phyloP scores from a whole-genome alignment of 2,888 invertebrate genomes.

The Phymatocera aterrima region DNA sequence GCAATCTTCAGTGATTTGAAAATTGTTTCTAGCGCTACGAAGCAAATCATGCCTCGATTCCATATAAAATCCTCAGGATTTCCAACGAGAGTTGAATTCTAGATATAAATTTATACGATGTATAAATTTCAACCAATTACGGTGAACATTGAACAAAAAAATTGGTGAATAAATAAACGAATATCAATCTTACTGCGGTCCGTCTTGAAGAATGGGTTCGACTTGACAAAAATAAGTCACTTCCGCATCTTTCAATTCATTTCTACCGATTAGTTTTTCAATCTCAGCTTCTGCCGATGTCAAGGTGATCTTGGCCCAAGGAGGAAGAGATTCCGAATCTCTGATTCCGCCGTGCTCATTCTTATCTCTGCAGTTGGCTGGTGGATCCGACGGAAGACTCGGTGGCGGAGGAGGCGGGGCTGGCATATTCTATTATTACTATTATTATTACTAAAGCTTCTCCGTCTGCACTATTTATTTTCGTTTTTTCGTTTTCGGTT shows the following conservation, averaged over 20 bases:
- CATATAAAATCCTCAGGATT: too few species aligned
- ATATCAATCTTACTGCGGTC: conserved; percentile 67
- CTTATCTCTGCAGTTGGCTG: too few species aligned
- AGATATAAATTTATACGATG: too few species aligned
- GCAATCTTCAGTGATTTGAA: too few species aligned
- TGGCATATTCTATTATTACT: too few species aligned
- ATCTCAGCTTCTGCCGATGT: conserved; percentile 70
- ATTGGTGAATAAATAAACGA: not conserved
- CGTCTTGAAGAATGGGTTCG: conserved; percentile 72
- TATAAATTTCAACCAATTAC: too few species aligned
- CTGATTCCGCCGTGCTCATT: conserved; percentile 60
- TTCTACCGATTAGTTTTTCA: conserved; percentile 69
- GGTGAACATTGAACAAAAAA: not conserved
- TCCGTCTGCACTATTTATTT: not conserved
- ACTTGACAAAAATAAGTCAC: conserved; percentile 71
- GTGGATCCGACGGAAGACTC: too few species aligned
- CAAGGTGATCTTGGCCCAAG: conserved; percentile 71
- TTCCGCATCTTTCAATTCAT: conserved; percentile 71
- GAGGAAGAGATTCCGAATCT: conserved; percentile 65
- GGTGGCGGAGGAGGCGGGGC: conserved; percentile 66
- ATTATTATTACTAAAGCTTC: not conserved
- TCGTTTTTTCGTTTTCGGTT: not conserved
- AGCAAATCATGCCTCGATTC: too few species aligned
- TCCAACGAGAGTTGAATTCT: too few species aligned
- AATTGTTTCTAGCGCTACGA: too few species aligned